A percentile compares a stretch with the other conserved stretches of the same genome.
These are phyloP conservation scores for Erpobdella octoculata DNA, from an alignment of 2,888 invertebrate genomes.

Conservation along the genomic window DNA sequence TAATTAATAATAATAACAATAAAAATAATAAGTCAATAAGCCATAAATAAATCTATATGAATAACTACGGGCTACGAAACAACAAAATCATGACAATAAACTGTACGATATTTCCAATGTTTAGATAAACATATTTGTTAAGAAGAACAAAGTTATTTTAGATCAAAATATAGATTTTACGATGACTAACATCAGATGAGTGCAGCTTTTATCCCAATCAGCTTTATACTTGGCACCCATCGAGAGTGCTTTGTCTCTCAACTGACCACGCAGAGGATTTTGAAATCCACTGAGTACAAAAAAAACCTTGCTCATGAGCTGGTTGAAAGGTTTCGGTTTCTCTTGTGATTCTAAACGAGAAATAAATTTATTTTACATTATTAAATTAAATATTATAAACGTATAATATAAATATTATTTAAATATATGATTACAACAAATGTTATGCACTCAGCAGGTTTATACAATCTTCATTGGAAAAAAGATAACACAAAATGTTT, in stretches of 20 bases:
- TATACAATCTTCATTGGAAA: no score
- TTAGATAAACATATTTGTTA: neutral
- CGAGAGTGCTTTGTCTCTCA: conserved; percentile 64
- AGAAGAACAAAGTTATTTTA: neutral
- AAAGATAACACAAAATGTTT: no score
- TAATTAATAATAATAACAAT: neutral
- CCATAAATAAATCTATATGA: neutral
- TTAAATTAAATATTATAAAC: no score
- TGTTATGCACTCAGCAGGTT: no score
- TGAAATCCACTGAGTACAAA: conserved; percentile 79
- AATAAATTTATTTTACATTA: no score
- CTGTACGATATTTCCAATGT: neutral
- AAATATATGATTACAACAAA: no score
- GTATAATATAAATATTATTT: no score
- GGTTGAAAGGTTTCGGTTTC: conserved; percentile 33
- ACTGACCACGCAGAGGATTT: conserved; percentile 67
- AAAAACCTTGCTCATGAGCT: conserved; percentile 54
- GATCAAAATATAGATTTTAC: neutral
- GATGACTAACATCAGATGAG: conserved; percentile 71
- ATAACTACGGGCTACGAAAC: neutral
- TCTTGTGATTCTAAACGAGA: no score
- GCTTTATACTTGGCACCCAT: conserved; percentile 72
- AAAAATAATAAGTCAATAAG: neutral
- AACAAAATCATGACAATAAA: neutral
- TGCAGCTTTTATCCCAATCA: conserved; percentile 68